A percentile compares a stretch with the other conserved stretches of the same genome.
These are phyloP conservation scores for Coelinius sp. DNA, from an alignment of 2,888 invertebrate species.

Conservation along the genomic window DNA sequence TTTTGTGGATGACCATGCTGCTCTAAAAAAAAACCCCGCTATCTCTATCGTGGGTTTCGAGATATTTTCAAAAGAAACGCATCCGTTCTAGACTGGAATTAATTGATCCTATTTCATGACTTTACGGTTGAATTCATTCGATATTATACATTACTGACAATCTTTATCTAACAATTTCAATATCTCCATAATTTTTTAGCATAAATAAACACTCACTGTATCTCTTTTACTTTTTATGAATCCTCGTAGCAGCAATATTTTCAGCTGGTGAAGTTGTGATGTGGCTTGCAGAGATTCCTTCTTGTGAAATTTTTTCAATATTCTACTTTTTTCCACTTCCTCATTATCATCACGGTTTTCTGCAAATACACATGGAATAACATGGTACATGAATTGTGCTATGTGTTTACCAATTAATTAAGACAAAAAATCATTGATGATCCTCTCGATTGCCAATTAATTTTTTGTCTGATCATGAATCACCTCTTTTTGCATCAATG, in stretches of 20 bases:
- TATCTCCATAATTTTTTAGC: neutral
- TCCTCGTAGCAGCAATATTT: slow-evolving; percentile 80
- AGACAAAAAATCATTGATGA: neutral
- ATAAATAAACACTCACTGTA: slow-evolving; percentile 71
- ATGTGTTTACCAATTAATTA: neutral
- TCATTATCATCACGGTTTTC: neutral
- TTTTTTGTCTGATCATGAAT: neutral
- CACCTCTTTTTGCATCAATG: neutral
- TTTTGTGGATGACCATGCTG: too few species aligned
- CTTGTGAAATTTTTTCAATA: neutral
- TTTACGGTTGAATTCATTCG: neutral
- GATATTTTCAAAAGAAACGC: too few species aligned
- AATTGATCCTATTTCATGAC: neutral
- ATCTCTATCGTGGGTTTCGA: too few species aligned
- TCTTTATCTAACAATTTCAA: neutral
- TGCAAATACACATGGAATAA: neutral
- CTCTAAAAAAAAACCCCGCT: too few species aligned
- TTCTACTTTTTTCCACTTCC: neutral
- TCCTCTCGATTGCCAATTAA: neutral
- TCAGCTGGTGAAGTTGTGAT: slow-evolving; percentile 79
- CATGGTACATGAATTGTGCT: neutral
- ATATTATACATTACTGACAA: neutral
- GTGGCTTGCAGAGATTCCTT: slow-evolving; percentile 76
- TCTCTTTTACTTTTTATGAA: slow-evolving; percentile 83
- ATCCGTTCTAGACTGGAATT: neutral